Evolutionary conservation across 2,888 invertebrate species (phyloP).

Genomic region (Megamerina dolium): DNA sequence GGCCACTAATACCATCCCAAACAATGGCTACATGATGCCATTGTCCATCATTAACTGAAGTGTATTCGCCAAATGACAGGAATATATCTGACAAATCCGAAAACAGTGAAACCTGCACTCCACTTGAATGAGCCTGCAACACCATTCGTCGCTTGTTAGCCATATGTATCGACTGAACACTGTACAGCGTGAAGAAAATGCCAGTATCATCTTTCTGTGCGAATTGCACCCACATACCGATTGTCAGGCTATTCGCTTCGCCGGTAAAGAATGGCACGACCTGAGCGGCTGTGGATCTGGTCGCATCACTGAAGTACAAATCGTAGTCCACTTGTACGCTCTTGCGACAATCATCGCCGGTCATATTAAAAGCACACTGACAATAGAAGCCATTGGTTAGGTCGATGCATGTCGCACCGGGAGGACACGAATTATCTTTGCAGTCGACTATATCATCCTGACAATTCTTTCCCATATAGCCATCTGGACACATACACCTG

Average conservation of each 20-base stretch:
- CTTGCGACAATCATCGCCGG: constrained; percentile 94
- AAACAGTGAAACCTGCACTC: constrained; percentile 87
- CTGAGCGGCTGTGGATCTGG: constrained; percentile 86
- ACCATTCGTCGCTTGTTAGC: constrained; percentile 72
- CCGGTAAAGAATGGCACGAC: constrained; percentile 84
- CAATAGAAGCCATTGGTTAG: constrained; percentile 88
- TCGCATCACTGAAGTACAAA: constrained; percentile 86
- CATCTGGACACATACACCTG: constrained; percentile 79
- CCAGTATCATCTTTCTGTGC: constrained; percentile 87
- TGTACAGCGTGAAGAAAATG: constrained; percentile 88
- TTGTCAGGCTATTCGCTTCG: constrained; percentile 70
- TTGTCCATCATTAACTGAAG: constrained; percentile 90
- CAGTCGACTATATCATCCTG: constrained; percentile 88
- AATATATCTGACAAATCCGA: constrained; percentile 83
- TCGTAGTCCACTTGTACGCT: constrained; percentile 98
- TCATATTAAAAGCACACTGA: constrained; percentile 93
- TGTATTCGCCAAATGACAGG: constrained; percentile 83
- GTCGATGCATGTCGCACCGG: constrained; percentile 88
- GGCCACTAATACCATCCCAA: constrained; percentile 89
- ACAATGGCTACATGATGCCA: constrained; percentile 95
- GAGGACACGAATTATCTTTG: constrained; percentile 89
- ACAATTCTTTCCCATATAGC: constrained; percentile 74
- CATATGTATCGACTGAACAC: constrained; percentile 76
- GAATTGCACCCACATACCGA: constrained; percentile 96
- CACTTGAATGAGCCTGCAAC: constrained; percentile 86